phyloP scores from a whole-genome alignment of 2,113 vertebrate genomes.

The Barbus barbus region DNA sequence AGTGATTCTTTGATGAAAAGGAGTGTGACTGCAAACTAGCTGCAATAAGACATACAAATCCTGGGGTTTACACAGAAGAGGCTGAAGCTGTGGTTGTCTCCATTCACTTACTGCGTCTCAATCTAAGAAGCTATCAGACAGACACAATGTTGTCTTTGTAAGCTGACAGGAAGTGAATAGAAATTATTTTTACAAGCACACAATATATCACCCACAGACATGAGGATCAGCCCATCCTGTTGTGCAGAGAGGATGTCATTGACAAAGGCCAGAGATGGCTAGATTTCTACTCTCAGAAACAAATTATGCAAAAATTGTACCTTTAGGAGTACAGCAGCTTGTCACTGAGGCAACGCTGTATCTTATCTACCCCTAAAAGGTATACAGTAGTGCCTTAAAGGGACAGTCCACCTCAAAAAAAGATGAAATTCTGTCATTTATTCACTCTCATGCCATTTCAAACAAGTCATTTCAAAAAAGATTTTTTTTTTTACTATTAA shows the following conservation, averaged over 20 bases:
- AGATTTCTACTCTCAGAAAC: neutral
- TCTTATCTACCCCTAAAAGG: neutral
- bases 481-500: too few species aligned
- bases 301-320: neutral
- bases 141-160: conserved; percentile 27
- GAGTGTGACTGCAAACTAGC: conserved; percentile 3
- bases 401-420: neutral
- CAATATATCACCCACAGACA: neutral
- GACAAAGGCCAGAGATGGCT: conserved; percentile 4
- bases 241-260: conserved; percentile 40
- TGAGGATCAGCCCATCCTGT: conserved; percentile 49
- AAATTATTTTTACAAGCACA: conserved; percentile 5
- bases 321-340: neutral
- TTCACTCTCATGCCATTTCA: too few species aligned
- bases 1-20: neutral
- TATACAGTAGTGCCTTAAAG: neutral
- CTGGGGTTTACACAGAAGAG: neutral
- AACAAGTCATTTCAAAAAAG: too few species aligned
- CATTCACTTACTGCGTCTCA: neutral
- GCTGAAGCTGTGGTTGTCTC: neutral
- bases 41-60: conserved; percentile 9
- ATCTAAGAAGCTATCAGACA: neutral
- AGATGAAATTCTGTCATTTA: too few species aligned
- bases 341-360: neutral
- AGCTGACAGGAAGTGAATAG: conserved; percentile 37